These are phyloP conservation scores for Hydrozoanthus tunicans DNA, from an alignment of 64 coral and sea anemone genomes.

Conservation along the genomic window DNA sequence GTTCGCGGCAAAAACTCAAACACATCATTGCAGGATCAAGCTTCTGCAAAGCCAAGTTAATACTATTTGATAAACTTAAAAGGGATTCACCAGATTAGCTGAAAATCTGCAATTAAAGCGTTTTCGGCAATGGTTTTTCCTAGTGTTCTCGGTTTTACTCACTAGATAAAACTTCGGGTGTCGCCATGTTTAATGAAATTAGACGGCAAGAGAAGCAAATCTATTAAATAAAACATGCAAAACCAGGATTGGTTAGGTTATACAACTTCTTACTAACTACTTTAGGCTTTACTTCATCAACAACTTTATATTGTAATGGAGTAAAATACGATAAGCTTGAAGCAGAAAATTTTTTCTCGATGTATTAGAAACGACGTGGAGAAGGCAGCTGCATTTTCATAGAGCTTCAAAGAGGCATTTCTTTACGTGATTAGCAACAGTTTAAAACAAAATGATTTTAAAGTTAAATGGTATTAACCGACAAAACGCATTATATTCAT, in stretches of 20 bases:
- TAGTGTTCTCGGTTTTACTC: too few relatives aligned
- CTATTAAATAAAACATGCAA: neutral
- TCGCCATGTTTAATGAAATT: neutral
- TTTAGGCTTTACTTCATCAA: too few relatives aligned
- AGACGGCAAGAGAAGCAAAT: neutral
- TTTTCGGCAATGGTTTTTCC: neutral
- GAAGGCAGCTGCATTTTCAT: too few relatives aligned
- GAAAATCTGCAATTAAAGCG: conserved; percentile 28
- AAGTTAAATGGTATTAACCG: conserved; percentile 4
- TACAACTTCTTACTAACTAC: too few relatives aligned
- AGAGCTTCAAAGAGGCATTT: too few relatives aligned
- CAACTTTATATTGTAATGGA: too few relatives aligned
- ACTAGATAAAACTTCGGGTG: neutral
- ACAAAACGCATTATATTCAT: neutral
- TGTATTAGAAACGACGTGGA: too few relatives aligned
- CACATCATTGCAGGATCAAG: neutral
- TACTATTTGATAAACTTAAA: conserved; percentile 16
- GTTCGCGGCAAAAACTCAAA: neutral
- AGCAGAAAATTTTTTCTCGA: too few relatives aligned
- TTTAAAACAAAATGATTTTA: conserved; percentile 1
- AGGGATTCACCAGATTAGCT: conserved; percentile 21
- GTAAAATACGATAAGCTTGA: too few relatives aligned
- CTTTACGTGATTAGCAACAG: neutral
- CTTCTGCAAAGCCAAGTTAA: neutral
- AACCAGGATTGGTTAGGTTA: neutral